These are phyloP conservation scores for Plumapathes pennacea DNA, from an alignment of 92 coral and sea anemone species.

Conservation along the genomic window DNA sequence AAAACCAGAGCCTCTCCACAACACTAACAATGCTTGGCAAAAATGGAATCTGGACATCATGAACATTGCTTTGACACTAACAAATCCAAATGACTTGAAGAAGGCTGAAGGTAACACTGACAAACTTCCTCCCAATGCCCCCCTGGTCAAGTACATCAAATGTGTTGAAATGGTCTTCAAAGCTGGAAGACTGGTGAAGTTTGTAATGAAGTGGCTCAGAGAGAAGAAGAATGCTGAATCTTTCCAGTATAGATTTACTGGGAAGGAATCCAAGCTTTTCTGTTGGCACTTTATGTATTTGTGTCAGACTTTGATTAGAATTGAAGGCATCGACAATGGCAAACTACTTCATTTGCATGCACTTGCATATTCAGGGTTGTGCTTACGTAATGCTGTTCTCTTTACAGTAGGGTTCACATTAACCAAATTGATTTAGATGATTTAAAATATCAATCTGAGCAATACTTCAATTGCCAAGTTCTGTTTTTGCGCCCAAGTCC, in stretches of 20 bases:
- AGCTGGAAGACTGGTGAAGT: conserved; percentile 52
- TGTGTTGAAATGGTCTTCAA: conserved; percentile 47
- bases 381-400: conserved; percentile 12
- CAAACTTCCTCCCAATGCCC: conserved; percentile 28
- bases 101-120: conserved; percentile 21
- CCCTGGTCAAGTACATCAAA: conserved; percentile 30
- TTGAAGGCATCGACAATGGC: too few relatives aligned
- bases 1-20: conserved; percentile 55
- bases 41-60: conserved; percentile 35
- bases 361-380: conserved; percentile 15
- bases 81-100: conserved; percentile 25
- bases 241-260: conserved; percentile 58
- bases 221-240: conserved; percentile 33
- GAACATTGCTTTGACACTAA: conserved; percentile 37
- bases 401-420: conserved; percentile 16
- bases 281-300: conserved; percentile 37
- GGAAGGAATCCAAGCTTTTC: conserved; percentile 45
- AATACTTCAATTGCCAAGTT: conserved; percentile 21
- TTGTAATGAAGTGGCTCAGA: conserved; percentile 40
- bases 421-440: neutral
- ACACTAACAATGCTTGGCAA: conserved; percentile 62
- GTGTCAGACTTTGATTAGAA: conserved; percentile 1
- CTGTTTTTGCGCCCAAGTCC: neutral
- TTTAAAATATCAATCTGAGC: conserved; percentile 8
- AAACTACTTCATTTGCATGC: conserved; percentile 8